phyloP scores from a whole-genome alignment of 2,797 vertebrate genomes.

The Falco novaeseelandiae region DNA sequence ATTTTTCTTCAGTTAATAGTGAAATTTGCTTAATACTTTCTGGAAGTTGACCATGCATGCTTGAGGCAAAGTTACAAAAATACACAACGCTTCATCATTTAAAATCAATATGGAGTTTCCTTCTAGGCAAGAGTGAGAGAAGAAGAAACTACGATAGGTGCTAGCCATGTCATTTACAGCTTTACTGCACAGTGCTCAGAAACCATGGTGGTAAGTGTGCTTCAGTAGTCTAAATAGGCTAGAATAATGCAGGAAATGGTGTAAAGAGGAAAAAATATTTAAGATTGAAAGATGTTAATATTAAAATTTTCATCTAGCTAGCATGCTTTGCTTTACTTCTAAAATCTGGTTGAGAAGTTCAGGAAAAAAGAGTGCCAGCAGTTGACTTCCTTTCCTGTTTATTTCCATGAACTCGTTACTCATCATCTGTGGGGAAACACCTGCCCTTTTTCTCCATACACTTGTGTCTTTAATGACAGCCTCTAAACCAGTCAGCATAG shows the following conservation, averaged over 20 bases:
- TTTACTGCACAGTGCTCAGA: neutral
- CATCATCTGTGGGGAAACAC: constrained; percentile 14
- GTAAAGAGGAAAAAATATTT: constrained; percentile 23
- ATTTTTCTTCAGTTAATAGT: neutral
- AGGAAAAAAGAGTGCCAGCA: neutral
- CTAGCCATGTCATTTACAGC: neutral
- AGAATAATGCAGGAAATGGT: neutral
- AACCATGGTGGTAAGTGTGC: neutral
- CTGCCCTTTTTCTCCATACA: neutral
- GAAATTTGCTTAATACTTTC: neutral
- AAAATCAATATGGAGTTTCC: neutral
- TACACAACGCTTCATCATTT: neutral
- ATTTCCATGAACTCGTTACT: constrained; percentile 17
- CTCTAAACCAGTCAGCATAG: neutral
- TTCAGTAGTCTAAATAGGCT: neutral
- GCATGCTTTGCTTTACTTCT: neutral
- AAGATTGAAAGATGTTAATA: neutral
- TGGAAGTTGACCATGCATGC: neutral
- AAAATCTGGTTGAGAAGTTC: neutral
- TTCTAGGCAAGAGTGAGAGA: neutral
- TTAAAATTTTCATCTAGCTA: neutral
- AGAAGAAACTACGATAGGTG: neutral
- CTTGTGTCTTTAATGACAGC: neutral
- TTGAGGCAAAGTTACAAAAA: neutral
- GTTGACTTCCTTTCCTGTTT: constrained; percentile 39